These are phyloP conservation scores for Malurus alboscapulatus DNA, from an alignment of 2,113 vertebrate genomes.

Conservation along the genomic window DNA sequence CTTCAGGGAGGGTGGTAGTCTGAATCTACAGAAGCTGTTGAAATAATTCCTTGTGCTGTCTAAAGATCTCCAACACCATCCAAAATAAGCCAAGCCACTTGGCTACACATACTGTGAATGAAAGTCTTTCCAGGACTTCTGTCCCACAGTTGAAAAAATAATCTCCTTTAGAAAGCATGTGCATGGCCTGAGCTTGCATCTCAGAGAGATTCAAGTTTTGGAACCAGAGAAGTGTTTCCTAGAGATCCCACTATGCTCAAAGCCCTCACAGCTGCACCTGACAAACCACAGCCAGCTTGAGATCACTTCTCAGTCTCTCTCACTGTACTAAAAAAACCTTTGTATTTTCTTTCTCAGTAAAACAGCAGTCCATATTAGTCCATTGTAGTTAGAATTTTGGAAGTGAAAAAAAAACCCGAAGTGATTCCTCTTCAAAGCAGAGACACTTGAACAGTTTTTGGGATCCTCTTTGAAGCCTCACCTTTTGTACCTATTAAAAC, in stretches of 20 bases:
- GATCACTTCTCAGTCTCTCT: neutral
- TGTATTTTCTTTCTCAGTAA: neutral
- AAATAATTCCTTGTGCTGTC: neutral
- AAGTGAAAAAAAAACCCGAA: neutral
- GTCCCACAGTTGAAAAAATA: slow-evolving; percentile 10
- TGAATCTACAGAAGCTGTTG: neutral
- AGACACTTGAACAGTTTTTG: neutral
- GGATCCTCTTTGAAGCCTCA: slow-evolving; percentile 33
- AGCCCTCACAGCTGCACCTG: slow-evolving; percentile 13
- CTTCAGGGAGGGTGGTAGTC: neutral
- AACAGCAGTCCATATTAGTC: neutral
- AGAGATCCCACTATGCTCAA: neutral
- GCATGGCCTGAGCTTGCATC: neutral
- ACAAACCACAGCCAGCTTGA: slow-evolving; percentile 18
- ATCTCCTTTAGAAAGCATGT: slow-evolving; percentile 18
- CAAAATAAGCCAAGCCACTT: slow-evolving; percentile 27
- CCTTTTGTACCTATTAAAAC: neutral
- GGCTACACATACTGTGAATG: neutral
- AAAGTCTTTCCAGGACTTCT: slow-evolving; percentile 20
- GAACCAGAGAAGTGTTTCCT: slow-evolving; percentile 31
- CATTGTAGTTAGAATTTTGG: slow-evolving; percentile 3
- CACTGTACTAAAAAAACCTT: neutral
- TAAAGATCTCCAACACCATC: neutral
- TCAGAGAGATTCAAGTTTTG: neutral
- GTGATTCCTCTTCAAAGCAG: neutral